A percentile compares a stretch with the other conserved stretches of the same genome.
Evolutionary conservation across 2,888 invertebrate species (phyloP).

Genomic region (Hirtodrosophila trivittata): DNA sequence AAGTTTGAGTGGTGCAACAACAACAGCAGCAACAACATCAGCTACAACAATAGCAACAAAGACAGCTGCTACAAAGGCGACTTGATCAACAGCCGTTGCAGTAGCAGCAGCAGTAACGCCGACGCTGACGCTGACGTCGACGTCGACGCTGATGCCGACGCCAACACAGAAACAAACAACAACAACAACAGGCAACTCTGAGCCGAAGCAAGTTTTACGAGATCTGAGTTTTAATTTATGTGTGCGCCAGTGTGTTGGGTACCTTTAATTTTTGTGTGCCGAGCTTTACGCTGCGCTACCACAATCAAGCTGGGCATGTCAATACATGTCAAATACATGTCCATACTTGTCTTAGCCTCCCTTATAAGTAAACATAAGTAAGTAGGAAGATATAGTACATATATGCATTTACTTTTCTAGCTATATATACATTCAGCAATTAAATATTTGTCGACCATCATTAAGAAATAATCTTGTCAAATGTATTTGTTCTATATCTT

Average conservation of each 20-base stretch:
- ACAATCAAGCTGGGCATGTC: slow-evolving; percentile 13
- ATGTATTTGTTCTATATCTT: too few species aligned
- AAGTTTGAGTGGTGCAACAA: slow-evolving; percentile 77
- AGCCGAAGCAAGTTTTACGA: slow-evolving; percentile 70
- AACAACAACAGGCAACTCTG: slow-evolving; percentile 29
- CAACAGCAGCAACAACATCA: slow-evolving; percentile 44
- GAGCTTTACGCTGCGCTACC: slow-evolving; percentile 55
- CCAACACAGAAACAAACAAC: slow-evolving; percentile 1
- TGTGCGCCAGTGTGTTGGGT: slow-evolving; percentile 44
- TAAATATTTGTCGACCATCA: too few species aligned
- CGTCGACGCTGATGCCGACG: slow-evolving; percentile 6
- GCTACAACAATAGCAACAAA: slow-evolving; percentile 28
- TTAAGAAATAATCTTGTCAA: too few species aligned
- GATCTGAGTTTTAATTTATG: slow-evolving; percentile 63
- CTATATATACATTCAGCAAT: too few species aligned
- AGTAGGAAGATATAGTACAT: too few species aligned
- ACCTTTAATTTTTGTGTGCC: slow-evolving; percentile 61
- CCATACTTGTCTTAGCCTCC: too few species aligned
- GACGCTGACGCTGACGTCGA: slow-evolving; percentile 7
- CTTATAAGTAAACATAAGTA: too few species aligned
- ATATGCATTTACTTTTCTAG: too few species aligned
- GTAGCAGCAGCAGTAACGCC: slow-evolving; percentile 10
- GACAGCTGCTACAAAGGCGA: slow-evolving; percentile 53
- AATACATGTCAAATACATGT: background rate
- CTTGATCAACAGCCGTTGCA: slow-evolving; percentile 47